These are phyloP conservation scores for Phyllostomus hastatus DNA, from an alignment of 2,113 vertebrate genomes.

Conservation along the genomic window DNA sequence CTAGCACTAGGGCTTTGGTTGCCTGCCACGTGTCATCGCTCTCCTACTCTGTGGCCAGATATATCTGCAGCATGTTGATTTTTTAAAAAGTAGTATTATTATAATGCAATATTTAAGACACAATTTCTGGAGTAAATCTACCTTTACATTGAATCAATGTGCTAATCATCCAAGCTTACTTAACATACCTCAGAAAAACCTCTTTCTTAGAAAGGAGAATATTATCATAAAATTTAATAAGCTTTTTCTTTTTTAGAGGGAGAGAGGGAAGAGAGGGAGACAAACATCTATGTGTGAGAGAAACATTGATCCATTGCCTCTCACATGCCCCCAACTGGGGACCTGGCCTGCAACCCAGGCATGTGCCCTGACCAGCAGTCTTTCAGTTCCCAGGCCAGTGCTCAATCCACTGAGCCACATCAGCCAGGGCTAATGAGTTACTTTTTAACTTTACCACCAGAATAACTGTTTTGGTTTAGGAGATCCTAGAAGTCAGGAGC, in stretches of 20 bases:
- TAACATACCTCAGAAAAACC: conserved; percentile 12
- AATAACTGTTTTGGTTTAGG: conserved; percentile 32
- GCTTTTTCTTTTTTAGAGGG: neutral
- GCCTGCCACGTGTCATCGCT: neutral
- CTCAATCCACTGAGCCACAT: no score
- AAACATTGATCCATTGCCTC: no score
- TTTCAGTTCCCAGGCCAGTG: no score
- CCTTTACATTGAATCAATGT: neutral
- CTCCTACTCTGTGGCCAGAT: neutral
- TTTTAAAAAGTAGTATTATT: neutral
- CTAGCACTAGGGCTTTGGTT: neutral
- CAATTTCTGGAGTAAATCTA: conserved; percentile 31
- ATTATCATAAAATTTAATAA: conserved; percentile 3
- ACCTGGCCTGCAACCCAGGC: no score
- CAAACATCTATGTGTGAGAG: no score
- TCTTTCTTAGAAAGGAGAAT: neutral
- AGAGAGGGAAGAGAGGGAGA: no score
- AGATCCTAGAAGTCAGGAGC: neutral
- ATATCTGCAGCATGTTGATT: conserved; percentile 1
- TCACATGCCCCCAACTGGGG: no score
- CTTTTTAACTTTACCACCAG: conserved; percentile 22
- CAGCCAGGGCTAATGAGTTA: neutral
- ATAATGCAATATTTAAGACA: conserved; percentile 19
- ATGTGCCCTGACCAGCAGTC: no score
- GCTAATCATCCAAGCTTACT: neutral